Conservation (phyloP, 2,113 vertebrate species). For the Anarhynchus alexandrinus region DNA sequence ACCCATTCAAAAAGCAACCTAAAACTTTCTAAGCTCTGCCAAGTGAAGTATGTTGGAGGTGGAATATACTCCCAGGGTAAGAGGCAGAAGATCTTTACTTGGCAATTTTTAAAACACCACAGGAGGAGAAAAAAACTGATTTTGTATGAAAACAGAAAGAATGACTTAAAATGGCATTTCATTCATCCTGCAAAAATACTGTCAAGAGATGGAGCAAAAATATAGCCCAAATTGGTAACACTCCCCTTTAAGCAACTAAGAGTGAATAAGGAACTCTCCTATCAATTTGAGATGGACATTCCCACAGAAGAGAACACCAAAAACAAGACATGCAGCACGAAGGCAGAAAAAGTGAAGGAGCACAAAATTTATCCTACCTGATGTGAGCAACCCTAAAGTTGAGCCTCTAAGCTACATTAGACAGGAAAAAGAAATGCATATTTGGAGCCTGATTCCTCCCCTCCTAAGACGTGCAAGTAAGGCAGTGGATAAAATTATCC, state of each 20-base stretch:
- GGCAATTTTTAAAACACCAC: neutral
- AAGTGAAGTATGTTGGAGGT: neutral
- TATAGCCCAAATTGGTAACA: neutral
- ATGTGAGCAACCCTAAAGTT: neutral
- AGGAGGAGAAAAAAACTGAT: neutral
- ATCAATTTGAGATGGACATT: neutral
- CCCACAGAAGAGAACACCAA: neutral
- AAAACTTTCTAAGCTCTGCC: conserved; percentile 1
- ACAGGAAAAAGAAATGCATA: neutral
- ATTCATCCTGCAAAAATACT: neutral
- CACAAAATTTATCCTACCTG: neutral
- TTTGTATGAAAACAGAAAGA: neutral
- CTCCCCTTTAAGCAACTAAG: fast-evolving
- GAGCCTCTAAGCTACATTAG: neutral
- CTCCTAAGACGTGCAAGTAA: neutral
- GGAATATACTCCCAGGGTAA: neutral
- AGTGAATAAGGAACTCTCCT: fast-evolving
- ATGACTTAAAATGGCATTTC: neutral
- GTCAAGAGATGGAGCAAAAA: neutral
- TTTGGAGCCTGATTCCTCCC: neutral
- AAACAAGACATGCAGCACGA: neutral
- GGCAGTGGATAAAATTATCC: neutral
- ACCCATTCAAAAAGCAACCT: neutral
- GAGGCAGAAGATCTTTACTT: neutral
- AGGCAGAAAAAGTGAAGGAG: neutral